Conservation (phyloP, 2,888 invertebrate genomes). For the Conus canariensis region DNA sequence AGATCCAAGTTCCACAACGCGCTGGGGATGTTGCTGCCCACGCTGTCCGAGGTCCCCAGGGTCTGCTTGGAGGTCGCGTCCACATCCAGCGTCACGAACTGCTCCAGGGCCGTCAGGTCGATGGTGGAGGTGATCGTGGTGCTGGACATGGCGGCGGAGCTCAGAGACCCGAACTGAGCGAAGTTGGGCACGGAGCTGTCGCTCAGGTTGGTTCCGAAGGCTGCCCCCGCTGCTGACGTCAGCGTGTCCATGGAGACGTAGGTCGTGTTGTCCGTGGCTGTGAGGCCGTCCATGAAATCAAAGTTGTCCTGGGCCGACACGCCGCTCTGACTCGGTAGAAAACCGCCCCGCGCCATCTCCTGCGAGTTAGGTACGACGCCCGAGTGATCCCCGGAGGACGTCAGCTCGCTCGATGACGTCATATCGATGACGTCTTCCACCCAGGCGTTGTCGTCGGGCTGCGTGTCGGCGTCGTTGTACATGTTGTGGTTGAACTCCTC, state of each 20-base stretch:
- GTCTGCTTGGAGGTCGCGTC: not conserved
- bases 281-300: not conserved
- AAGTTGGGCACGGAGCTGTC: not conserved
- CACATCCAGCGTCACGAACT: not conserved
- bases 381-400: constrained; percentile 33
- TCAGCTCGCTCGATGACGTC: constrained; percentile 32
- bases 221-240: not conserved
- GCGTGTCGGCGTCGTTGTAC: constrained; percentile 31
- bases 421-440: constrained; percentile 41
- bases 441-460: constrained; percentile 25
- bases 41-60: not conserved
- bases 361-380: not conserved
- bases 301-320: not conserved
- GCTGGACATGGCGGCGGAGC: not conserved
- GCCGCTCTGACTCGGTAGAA: not conserved
- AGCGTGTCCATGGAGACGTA: not conserved
- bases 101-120: not conserved
- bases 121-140: not conserved
- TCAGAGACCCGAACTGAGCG: constrained; percentile 17
- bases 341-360: not conserved
- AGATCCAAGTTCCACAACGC: constrained; percentile 34
- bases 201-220: not conserved
- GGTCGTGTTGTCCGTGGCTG: constrained; percentile 31
- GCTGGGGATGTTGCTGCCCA: constrained; percentile 24
- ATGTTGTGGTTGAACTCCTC: constrained; percentile 13